Conservation (phyloP, 1,140 invertebrate species). For the Trichogramma pretiosum region DNA sequence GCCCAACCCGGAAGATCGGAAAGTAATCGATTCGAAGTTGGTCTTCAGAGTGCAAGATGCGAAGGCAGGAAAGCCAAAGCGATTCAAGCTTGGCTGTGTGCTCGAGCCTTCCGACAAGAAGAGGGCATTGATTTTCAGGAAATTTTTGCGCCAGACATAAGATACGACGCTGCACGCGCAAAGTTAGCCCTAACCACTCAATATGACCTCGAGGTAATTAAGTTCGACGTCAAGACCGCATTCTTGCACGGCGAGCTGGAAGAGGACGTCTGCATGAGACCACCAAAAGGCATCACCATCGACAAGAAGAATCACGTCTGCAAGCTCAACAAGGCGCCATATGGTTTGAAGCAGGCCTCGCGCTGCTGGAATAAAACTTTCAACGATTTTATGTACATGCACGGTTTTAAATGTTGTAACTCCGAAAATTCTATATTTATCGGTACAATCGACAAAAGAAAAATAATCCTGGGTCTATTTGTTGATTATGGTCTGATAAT, state of each 20-base stretch:
- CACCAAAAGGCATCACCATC: conserved; percentile 21
- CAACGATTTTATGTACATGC: conserved; percentile 20
- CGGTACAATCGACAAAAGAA: conserved; percentile 13
- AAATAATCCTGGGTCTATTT: conserved; percentile 26
- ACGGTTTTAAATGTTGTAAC: conserved; percentile 22
- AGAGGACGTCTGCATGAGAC: conserved; percentile 35
- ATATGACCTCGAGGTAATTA: conserved; percentile 15
- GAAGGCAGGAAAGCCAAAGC: conserved; percentile 7
- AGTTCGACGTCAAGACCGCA: conserved; percentile 21
- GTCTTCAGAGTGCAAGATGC: conserved; percentile 29
- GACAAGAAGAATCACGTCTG: conserved; percentile 24
- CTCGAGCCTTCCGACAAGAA: conserved; percentile 25
- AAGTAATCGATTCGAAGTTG: conserved; percentile 35
- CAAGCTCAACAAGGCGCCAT: conserved; percentile 30
- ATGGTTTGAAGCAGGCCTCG: conserved; percentile 37
- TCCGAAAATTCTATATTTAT: conserved; percentile 31
- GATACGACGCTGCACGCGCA: conserved; percentile 23
- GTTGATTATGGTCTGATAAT: conserved; percentile 32
- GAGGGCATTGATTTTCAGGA: conserved; percentile 24
- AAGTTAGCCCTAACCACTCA: conserved; percentile 19
- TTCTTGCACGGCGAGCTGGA: conserved; percentile 28
- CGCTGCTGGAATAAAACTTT: conserved; percentile 30
- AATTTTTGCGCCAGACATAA: conserved; percentile 28
- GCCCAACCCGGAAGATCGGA: conserved; percentile 22
- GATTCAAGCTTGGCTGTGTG: conserved; percentile 30